Percentiles rank a stretch among this genome's conserved stretches.
phyloP scores from a whole-genome alignment of 2,113 vertebrate species.

The Cyanoderma ruficeps region DNA sequence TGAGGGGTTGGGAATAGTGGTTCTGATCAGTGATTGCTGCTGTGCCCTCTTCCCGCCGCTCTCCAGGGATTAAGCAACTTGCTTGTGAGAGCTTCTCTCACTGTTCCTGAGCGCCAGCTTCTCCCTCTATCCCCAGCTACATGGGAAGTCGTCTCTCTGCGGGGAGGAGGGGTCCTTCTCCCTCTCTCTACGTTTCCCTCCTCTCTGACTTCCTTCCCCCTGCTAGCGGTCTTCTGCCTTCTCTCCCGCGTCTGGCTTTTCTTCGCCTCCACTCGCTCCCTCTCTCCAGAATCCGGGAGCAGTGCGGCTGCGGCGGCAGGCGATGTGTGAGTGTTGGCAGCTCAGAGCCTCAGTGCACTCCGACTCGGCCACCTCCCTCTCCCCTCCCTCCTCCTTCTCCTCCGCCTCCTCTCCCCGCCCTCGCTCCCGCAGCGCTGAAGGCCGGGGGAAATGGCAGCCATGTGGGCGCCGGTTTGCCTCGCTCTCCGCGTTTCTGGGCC shows the following conservation, averaged over 20 bases:
- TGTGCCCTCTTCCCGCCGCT: constrained; percentile 5
- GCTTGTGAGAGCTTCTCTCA: constrained; percentile 52
- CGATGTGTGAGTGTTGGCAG: constrained; percentile 61
- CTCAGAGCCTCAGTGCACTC: constrained; percentile 51
- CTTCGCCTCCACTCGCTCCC: neutral
- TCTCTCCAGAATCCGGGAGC: neutral
- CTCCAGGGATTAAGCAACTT: constrained; percentile 48
- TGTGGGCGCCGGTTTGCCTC: neutral
- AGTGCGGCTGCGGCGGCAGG: neutral
- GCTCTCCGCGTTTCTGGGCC: neutral
- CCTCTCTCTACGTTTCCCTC: neutral
- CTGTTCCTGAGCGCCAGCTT: constrained; percentile 55
- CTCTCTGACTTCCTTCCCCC: neutral
- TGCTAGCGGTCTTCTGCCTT: neutral
- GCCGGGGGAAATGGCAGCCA: constrained; percentile 63
- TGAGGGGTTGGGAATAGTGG: neutral
- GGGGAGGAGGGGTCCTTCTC: neutral
- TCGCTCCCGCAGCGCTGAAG: constrained; percentile 30
- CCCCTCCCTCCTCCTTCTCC: neutral
- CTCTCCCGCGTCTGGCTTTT: neutral
- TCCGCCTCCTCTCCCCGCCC: constrained; percentile 26
- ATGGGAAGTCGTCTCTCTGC: constrained; percentile 40
- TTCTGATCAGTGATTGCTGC: neutral
- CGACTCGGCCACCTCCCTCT: constrained; percentile 44
- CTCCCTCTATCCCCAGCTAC: constrained; percentile 29